A percentile compares a stretch with the other conserved stretches of the same genome.
Evolutionary conservation across 2,888 invertebrate genomes (phyloP).

Genomic region (Xanthia icteritia): DNA sequence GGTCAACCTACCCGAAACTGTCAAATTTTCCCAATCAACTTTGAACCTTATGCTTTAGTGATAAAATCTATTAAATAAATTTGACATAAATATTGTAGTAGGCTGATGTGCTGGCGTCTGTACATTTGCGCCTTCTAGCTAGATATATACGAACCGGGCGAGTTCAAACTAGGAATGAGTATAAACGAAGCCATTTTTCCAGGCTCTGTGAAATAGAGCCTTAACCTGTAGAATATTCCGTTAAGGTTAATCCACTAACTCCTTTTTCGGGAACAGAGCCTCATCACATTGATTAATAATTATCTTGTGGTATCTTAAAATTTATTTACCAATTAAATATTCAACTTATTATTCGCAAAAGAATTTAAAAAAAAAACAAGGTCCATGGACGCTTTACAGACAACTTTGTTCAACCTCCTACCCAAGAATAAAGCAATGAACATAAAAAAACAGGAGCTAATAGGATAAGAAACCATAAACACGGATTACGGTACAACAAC

Average conservation of each 20-base stretch:
- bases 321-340: constrained; percentile 2
- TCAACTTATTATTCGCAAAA: background rate
- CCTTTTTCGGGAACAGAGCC: background rate
- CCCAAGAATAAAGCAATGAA: constrained; percentile 43
- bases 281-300: background rate
- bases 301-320: background rate
- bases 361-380: constrained; percentile 10
- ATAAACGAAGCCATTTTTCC: too few species aligned
- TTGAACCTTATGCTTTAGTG: too few species aligned
- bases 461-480: constrained; percentile 28
- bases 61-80: too few species aligned
- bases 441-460: constrained; percentile 48
- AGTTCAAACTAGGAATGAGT: too few species aligned
- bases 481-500: constrained; percentile 36
- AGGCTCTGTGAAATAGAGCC: background rate
- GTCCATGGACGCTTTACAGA: constrained; percentile 34
- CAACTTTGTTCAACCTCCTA: constrained; percentile 6
- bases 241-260: background rate
- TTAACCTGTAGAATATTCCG: background rate
- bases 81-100: too few species aligned
- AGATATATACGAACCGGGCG: too few species aligned
- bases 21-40: too few species aligned
- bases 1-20: too few species aligned
- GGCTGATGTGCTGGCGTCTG: too few species aligned
- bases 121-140: too few species aligned